Conservation (phyloP, 2,797 vertebrate genomes). For the Oreochromis mossambicus region DNA sequence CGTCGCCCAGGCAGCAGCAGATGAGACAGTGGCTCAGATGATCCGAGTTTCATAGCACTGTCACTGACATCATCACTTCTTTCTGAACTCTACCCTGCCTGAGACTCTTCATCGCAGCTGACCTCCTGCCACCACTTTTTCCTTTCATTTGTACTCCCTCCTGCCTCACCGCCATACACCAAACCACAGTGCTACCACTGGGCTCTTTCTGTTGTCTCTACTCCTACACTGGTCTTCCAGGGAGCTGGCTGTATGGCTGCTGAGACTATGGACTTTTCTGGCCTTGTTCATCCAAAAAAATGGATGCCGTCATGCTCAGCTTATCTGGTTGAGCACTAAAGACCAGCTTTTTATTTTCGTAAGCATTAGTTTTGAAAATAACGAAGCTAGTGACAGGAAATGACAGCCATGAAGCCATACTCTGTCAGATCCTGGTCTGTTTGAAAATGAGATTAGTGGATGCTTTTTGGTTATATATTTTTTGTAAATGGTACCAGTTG, state of each 20-base stretch:
- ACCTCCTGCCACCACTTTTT: not conserved
- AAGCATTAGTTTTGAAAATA: slow-evolving; percentile 16
- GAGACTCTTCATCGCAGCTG: slow-evolving; percentile 39
- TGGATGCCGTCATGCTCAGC: slow-evolving; percentile 12
- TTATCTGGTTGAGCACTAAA: slow-evolving; percentile 9
- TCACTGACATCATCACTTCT: not conserved
- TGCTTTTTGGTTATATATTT: slow-evolving; percentile 32
- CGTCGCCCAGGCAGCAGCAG: slow-evolving; percentile 78
- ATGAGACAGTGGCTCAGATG: slow-evolving; percentile 93
- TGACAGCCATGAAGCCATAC: slow-evolving; percentile 25
- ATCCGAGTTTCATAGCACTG: slow-evolving; percentile 88
- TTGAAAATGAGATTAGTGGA: slow-evolving; percentile 16
- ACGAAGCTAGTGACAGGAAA: slow-evolving; percentile 2
- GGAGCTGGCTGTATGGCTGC: slow-evolving; percentile 19
- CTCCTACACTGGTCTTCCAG: slow-evolving; percentile 51
- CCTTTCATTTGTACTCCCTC: not conserved
- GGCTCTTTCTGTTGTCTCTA: slow-evolving; percentile 1
- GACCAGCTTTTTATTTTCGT: slow-evolving; percentile 16
- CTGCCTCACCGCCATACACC: not conserved
- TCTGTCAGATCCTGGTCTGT: slow-evolving; percentile 14
- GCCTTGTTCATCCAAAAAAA: slow-evolving; percentile 2
- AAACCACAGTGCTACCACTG: not conserved
- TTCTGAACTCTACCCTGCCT: slow-evolving; percentile 28
- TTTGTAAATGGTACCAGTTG: slow-evolving; percentile 56
- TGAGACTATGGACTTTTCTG: slow-evolving; percentile 18